A percentile compares a stretch with the other conserved stretches of the same genome.
Evolutionary conservation across 1,140 invertebrate species (phyloP).

Genomic region (Acromyrmex echinatior): DNA sequence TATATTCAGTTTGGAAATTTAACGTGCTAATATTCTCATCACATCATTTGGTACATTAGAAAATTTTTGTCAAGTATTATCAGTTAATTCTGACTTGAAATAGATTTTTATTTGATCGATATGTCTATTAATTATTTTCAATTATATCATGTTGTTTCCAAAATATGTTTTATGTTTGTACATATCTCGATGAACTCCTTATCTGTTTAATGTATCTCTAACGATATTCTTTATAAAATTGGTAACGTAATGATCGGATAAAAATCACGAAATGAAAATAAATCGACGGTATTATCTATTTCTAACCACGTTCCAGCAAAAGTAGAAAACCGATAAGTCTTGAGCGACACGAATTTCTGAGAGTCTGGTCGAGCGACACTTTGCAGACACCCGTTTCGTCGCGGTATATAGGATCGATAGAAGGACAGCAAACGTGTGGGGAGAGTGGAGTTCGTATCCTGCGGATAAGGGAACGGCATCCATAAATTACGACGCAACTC

Average conservation of each 20-base stretch:
- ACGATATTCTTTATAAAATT: not conserved
- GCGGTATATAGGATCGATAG: slow-evolving; percentile 85
- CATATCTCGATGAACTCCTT: not conserved
- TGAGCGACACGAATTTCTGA: slow-evolving; percentile 13
- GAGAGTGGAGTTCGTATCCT: slow-evolving; percentile 85
- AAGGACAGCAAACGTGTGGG: slow-evolving; percentile 85
- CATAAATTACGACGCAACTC: slow-evolving; percentile 86
- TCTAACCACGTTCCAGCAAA: not conserved
- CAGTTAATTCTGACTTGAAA: not conserved
- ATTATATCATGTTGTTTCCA: not conserved
- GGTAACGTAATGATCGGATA: not conserved
- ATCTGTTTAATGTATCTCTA: not conserved
- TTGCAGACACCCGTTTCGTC: slow-evolving; percentile 83
- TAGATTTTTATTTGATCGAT: not conserved
- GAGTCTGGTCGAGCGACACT: slow-evolving; percentile 52
- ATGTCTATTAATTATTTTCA: not conserved
- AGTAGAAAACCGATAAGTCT: not conserved
- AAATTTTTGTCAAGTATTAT: not conserved
- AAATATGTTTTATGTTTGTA: not conserved
- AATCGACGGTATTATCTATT: not conserved
- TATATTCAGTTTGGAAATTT: slow-evolving; percentile 2
- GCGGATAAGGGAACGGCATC: slow-evolving; percentile 86
- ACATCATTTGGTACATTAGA: not conserved
- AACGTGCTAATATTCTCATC: not conserved
- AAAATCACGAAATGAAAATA: not conserved